phyloP scores from a whole-genome alignment of 2,797 vertebrate genomes.

The Acanthopagrus latus region DNA sequence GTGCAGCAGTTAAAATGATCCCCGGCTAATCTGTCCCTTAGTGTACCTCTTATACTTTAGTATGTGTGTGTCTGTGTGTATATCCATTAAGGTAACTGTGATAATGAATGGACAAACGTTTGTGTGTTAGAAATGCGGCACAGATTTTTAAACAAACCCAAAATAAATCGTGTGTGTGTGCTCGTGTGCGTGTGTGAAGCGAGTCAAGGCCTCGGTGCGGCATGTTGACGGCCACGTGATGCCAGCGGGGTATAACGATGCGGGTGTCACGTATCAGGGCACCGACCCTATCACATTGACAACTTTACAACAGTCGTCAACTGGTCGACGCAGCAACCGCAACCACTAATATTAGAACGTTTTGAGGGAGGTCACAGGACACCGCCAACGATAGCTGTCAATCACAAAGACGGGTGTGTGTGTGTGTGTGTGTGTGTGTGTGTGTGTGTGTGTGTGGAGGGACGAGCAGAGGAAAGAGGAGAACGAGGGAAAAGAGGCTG shows the following conservation, averaged over 20 bases:
- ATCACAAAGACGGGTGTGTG: slow-evolving; percentile 23
- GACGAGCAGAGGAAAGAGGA: background rate
- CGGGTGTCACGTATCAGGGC: slow-evolving; percentile 61
- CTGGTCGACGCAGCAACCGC: slow-evolving; percentile 43
- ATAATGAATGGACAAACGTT: background rate
- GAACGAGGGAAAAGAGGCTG: slow-evolving; percentile 15
- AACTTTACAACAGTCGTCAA: slow-evolving; percentile 72
- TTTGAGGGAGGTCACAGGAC: slow-evolving; percentile 60
- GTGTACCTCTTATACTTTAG: slow-evolving; percentile 20
- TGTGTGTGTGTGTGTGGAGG: slow-evolving; percentile 11
- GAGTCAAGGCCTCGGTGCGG: slow-evolving; percentile 36
- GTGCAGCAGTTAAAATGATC: slow-evolving; percentile 51
- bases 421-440: slow-evolving; percentile 2
- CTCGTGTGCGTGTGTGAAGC: slow-evolving; percentile 15
- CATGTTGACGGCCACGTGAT: slow-evolving; percentile 66
- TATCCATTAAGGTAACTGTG: background rate
- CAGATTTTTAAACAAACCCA: background rate
- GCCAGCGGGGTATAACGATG: slow-evolving; percentile 61
- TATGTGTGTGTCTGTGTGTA: background rate
- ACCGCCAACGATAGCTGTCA: slow-evolving; percentile 53
- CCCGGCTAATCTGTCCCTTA: slow-evolving; percentile 25
- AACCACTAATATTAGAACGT: slow-evolving; percentile 71
- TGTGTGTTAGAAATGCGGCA: background rate
- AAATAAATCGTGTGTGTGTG: slow-evolving; percentile 1
- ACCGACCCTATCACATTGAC: slow-evolving; percentile 61